Conservation (phyloP, 2,888 invertebrate genomes). For the Agonopterix heracliana region DNA sequence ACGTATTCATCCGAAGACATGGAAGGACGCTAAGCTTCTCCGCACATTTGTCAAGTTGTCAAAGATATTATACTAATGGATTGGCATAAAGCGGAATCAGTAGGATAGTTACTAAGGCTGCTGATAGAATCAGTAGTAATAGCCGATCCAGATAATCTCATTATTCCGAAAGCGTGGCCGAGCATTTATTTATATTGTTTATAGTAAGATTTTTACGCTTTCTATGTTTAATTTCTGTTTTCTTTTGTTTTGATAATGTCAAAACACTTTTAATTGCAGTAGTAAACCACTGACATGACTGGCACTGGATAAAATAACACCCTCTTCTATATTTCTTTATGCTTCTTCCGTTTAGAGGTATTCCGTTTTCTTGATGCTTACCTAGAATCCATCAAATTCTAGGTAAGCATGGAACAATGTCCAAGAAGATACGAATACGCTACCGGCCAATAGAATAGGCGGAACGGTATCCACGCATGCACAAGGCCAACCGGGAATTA, state of each 20-base stretch:
- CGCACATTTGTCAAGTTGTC: conserved; percentile 17
- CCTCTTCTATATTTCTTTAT: no score
- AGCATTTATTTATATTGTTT: conserved; percentile 19
- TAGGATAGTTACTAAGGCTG: conserved; percentile 18
- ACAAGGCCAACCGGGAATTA: conserved; percentile 17
- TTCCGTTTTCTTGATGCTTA: no score
- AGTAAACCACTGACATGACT: no score
- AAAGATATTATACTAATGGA: conserved; percentile 18
- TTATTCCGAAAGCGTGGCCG: conserved; percentile 29
- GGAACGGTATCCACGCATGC: background rate
- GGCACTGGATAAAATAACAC: no score
- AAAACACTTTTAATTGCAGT: no score
- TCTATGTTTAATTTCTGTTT: conserved; percentile 5
- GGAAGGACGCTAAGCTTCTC: conserved; percentile 17
- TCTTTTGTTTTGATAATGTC: no score
- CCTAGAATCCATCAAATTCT: no score
- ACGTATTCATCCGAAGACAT: conserved; percentile 6
- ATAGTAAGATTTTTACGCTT: conserved; percentile 20
- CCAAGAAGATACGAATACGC: no score
- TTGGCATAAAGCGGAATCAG: conserved; percentile 23
- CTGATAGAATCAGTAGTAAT: conserved; percentile 18
- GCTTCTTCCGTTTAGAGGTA: no score
- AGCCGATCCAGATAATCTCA: conserved; percentile 26
- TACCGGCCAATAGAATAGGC: background rate
- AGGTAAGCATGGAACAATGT: no score